Conservation (phyloP, 2,888 invertebrate species). For the Drosophila crucigera region DNA sequence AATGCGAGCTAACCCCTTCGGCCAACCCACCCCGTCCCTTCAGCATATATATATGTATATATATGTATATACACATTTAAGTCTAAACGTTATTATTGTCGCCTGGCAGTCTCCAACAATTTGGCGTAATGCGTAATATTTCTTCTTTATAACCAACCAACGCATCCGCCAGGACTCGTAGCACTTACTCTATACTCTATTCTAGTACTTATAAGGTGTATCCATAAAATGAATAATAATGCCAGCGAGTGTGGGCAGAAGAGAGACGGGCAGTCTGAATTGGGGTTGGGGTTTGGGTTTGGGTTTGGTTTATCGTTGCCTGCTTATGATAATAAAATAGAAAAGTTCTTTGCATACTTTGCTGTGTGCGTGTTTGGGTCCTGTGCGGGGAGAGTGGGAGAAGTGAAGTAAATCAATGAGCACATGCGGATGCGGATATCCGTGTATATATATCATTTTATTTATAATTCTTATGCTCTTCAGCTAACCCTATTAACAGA, state of each 20-base stretch:
- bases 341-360: slow-evolving; percentile 63
- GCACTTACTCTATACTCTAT: slow-evolving; percentile 44
- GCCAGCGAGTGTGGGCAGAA: not conserved
- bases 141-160: slow-evolving; percentile 84
- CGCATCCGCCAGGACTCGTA: slow-evolving; percentile 53
- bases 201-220: slow-evolving; percentile 59
- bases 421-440: slow-evolving; percentile 72
- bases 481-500: slow-evolving; percentile 1
- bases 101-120: slow-evolving; percentile 84
- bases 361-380: slow-evolving; percentile 13
- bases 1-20: not conserved
- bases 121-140: slow-evolving; percentile 85
- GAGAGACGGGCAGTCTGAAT: not conserved
- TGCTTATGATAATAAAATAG: slow-evolving; percentile 71
- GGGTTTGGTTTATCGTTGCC: not conserved
- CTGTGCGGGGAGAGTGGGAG: not conserved
- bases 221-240: slow-evolving; percentile 17
- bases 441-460: slow-evolving; percentile 64
- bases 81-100: slow-evolving; percentile 82
- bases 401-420: slow-evolving; percentile 55
- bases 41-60: not conserved
- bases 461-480: slow-evolving; percentile 44
- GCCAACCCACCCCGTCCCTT: not conserved
- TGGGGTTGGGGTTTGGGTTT: not conserved
- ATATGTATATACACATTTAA: slow-evolving; percentile 45